These are phyloP conservation scores for Scomber scombrus DNA, from an alignment of 2,113 vertebrate genomes.

Conservation along the genomic window DNA sequence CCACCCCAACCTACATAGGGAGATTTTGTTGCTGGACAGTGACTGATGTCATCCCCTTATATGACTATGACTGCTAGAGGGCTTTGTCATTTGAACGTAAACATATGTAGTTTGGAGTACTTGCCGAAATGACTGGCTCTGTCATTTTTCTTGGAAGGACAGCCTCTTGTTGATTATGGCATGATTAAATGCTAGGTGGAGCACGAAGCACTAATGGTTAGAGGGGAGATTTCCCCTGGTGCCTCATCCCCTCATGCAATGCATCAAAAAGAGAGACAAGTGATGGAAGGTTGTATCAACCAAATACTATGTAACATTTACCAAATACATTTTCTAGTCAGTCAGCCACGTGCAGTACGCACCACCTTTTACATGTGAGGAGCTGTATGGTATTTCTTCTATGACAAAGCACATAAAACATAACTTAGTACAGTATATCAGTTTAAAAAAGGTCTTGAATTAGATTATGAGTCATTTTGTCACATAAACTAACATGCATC, in stretches of 20 bases:
- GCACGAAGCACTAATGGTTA: slow-evolving; percentile 49
- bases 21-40: no score
- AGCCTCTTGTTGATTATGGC: not conserved
- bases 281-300: slow-evolving; percentile 52
- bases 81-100: not conserved
- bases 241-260: slow-evolving; percentile 28
- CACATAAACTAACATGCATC: no score
- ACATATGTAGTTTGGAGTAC: not conserved
- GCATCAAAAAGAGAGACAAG: slow-evolving; percentile 47
- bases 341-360: not conserved
- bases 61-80: not conserved
- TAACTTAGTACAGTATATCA: not conserved
- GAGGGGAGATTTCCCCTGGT: slow-evolving; percentile 61
- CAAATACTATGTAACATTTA: slow-evolving; percentile 37
- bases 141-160: not conserved
- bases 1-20: no score
- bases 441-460: not conserved
- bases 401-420: not conserved
- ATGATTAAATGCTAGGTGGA: slow-evolving; percentile 66
- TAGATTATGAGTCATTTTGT: not conserved
- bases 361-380: slow-evolving; percentile 17
- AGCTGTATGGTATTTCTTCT: not conserved
- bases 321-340: slow-evolving; percentile 23
- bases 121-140: not conserved
- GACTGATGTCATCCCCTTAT: no score